Conservation (phyloP, 2,888 invertebrate genomes). For the Drosophila kambysellisi region DNA sequence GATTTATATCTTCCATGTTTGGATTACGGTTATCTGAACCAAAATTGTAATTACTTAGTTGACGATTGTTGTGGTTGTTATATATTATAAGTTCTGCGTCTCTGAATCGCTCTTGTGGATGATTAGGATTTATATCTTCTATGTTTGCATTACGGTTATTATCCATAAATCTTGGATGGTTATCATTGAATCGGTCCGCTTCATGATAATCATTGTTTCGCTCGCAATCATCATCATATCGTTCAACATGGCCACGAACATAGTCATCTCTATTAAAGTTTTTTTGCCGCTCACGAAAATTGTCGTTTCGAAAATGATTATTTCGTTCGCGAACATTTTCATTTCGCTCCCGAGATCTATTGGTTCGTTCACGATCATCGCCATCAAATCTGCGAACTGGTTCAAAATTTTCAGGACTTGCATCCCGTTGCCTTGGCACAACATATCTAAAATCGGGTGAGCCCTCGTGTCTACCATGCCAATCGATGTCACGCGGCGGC, state of each 20-base stretch:
- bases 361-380: background rate
- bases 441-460: background rate
- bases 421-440: conserved; percentile 3
- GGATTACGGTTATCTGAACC: background rate
- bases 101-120: background rate
- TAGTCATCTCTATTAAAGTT: no score
- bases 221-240: background rate
- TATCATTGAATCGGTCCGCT: background rate
- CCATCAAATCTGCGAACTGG: conserved; percentile 1
- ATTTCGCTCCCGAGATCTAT: background rate
- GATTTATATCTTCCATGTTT: background rate
- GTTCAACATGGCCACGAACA: conserved; percentile 1
- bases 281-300: background rate
- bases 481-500: conserved; percentile 58
- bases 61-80: background rate
- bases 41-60: conserved; percentile 2
- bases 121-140: conserved; percentile 1
- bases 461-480: conserved; percentile 29
- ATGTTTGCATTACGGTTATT: conserved; percentile 1
- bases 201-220: background rate
- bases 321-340: background rate
- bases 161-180: background rate
- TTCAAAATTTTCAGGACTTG: conserved; percentile 2
- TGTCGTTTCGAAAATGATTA: background rate
- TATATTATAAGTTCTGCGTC: background rate